A percentile compares a stretch with the other conserved stretches of the same genome.
These are phyloP conservation scores for Pyrgus malvae DNA, from an alignment of 2,888 invertebrate genomes.

Conservation along the genomic window DNA sequence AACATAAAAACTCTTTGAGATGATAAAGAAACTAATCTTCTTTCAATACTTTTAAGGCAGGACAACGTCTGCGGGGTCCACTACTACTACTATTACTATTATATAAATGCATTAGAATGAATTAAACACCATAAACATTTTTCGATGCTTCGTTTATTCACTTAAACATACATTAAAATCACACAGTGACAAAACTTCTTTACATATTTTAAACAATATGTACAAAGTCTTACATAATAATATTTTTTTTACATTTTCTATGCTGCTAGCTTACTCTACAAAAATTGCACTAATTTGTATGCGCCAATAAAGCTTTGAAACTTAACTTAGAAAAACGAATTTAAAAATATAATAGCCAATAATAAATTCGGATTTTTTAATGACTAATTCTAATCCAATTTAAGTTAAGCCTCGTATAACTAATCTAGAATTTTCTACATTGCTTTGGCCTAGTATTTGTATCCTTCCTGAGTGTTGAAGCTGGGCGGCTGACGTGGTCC, in stretches of 20 bases:
- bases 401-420: not conserved
- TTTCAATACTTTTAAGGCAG: no score
- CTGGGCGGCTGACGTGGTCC: slow-evolving; percentile 72
- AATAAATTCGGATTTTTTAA: slow-evolving; percentile 6
- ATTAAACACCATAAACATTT: not conserved
- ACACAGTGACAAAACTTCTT: slow-evolving; percentile 35
- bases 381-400: slow-evolving; percentile 6
- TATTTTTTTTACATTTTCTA: slow-evolving; percentile 34
- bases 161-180: slow-evolving; percentile 22
- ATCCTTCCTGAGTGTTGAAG: slow-evolving; percentile 69
- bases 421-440: slow-evolving; percentile 42
- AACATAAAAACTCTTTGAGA: no score
- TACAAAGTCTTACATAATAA: slow-evolving; percentile 31
- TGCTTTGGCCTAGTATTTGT: slow-evolving; percentile 68
- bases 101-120: not conserved
- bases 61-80: no score
- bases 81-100: no score
- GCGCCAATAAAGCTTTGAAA: slow-evolving; percentile 3
- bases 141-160: slow-evolving; percentile 21
- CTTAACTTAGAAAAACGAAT: not conserved
- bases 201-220: slow-evolving; percentile 34
- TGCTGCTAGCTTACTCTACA: slow-evolving; percentile 28
- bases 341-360: slow-evolving; percentile 12
- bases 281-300: slow-evolving; percentile 9
- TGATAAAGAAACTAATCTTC: no score